Base-by-base conservation (phyloP, 2,113 vertebrate genomes). In the Cettia cetti region DNA sequence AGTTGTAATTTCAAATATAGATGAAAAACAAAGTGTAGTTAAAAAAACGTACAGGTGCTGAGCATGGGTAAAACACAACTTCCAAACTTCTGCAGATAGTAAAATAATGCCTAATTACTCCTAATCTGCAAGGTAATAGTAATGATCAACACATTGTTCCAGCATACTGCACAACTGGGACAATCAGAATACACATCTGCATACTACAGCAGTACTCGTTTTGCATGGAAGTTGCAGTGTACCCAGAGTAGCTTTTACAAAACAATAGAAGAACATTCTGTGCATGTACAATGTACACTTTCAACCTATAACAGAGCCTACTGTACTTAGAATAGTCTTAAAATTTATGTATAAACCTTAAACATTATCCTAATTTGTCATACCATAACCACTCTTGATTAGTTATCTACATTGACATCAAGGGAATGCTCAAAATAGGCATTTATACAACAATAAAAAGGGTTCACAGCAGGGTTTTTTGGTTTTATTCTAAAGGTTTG, bases 1-100 rank as follows among this genome's bases (percentile, higher is more conserved):
- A 77, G 28, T n/a, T 92, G 28, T 56, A 56, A 96, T 77, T 92
- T 78, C 84, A 95, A 72, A 93, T 44, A 95, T 88, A 96, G 91
- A 86, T 24, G 42, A 93, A 96, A 97, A 83, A 17, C 30, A 64
- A 59, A 54, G 71, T 39, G 40, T 23, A 82, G n/a, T 86, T 79
- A 94, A 47, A 50, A 56, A 88, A 89, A 44, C 3, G 3, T 31
- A 56, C 15, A 64, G 24, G 20, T 52, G 76, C 74, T 75, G 56
- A 86, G 75, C 50, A 74, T 40, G 80, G 78, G 75, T 72, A 91
- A 91, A 86, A 93, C 40, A 71, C 74, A 92, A 89, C 81, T 97
- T 96, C 87, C 74, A 88, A 74, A 64, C 49, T 87, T 39, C 33
- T n/a, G 8, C 9, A 82, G 50, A 81, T 44, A 53, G 79, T 74